Conservation (phyloP, 2,797 vertebrate species). For the Xenopus petersii region DNA sequence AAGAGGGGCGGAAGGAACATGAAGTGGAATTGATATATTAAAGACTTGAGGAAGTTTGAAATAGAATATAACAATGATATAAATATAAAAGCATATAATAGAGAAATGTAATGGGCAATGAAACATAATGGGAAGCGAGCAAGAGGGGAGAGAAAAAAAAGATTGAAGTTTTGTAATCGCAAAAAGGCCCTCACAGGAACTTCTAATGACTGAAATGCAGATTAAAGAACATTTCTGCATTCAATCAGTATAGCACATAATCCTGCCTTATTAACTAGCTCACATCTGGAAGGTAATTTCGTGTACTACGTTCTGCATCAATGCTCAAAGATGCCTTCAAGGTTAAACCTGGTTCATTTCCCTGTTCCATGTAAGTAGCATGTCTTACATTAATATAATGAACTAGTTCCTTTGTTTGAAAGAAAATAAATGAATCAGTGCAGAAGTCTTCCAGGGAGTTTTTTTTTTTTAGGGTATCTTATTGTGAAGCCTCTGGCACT, state of each 20-base stretch:
- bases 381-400: neutral
- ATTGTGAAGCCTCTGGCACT: neutral
- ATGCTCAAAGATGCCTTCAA: neutral
- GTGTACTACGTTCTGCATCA: neutral
- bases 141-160: neutral
- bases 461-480: neutral
- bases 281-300: neutral
- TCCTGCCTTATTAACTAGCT: constrained; percentile 3
- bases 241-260: constrained; percentile 1
- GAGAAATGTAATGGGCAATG: neutral
- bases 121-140: constrained; percentile 1
- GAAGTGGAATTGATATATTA: neutral
- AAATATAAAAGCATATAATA: neutral
- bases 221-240: constrained; percentile 3
- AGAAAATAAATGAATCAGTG: neutral
- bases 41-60: neutral
- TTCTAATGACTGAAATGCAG: constrained; percentile 13
- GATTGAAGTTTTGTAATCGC: neutral
- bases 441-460: neutral
- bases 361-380: neutral
- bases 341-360: neutral
- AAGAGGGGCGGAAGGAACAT: neutral
- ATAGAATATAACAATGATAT: neutral
- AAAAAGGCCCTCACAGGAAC: constrained; percentile 8
- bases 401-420: neutral